Evolutionary conservation across 2,888 invertebrate species (phyloP), one percentile per base, ranked within the genome.

Genomic region (Caenorhabditis macrosperma): DNA sequence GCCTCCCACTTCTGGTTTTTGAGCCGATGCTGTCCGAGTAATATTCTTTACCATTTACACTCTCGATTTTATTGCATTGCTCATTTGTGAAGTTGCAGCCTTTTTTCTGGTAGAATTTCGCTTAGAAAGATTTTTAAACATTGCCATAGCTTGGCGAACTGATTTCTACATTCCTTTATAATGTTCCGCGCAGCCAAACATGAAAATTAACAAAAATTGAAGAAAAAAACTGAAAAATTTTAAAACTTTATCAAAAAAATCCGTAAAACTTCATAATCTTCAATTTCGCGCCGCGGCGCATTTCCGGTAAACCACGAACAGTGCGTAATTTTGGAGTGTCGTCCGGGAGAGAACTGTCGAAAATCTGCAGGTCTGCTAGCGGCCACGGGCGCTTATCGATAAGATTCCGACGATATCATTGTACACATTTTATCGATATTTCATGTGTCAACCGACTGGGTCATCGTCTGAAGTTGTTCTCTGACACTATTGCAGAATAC

Each of bases 361-460:
- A 33, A 33, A 20, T 55, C 35, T 59, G 24, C 57, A 24, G 55
- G 54, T 54, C 54, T 54, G 30, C 28, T 54, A 15, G n/a, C n/a
- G n/a, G n/a, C n/a, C n/a, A 41, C 41, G 41, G n/a, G 6, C 41
- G 10, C n/a, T 41, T 41, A 41, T 41, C 41, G 41, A 41, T 41
- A n/a, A 41, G n/a, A 41, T 41, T 33, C 9, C 9, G 41, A 41
- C n/a, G 46, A 46, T 46, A 46, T 46, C 46, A 46, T 2, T 20
- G 35, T 24, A 20, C 7, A 15, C 15, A 22, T 6, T 30, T 15
- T 35, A 20, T 57, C 22, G 20, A 57, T 30, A 2, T 54, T 17
- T 30, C 52, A 6, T n/a, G n/a, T n/a, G n/a, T n/a, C n/a, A n/a
- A n/a, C n/a, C n/a, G n/a, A n/a, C n/a, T n/a, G n/a, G n/a, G n/a